phyloP scores from a whole-genome alignment of 1,140 invertebrate species.

The Battus philenor region DNA sequence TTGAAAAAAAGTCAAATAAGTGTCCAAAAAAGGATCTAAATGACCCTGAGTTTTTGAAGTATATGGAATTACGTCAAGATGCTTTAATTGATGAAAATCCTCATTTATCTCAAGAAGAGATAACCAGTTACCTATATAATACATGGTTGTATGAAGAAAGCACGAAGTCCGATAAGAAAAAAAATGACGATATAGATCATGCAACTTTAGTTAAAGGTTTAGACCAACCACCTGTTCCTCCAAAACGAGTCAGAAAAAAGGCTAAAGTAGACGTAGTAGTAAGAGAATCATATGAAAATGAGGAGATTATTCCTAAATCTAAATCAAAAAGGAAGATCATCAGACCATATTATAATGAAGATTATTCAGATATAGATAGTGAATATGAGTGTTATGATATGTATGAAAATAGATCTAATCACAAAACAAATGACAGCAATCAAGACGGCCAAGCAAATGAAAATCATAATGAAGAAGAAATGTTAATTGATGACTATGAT shows the following conservation, averaged over 20 bases:
- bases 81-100: conserved; percentile 72
- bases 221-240: conserved; percentile 28
- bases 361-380: conserved; percentile 52
- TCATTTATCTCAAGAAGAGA: conserved; percentile 67
- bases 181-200: conserved; percentile 45
- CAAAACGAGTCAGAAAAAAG: conserved; percentile 44
- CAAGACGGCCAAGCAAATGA: conserved; percentile 20
- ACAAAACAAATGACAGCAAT: not conserved
- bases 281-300: conserved; percentile 21
- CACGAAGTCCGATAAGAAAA: conserved; percentile 47
- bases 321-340: conserved; percentile 54
- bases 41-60: conserved; percentile 72
- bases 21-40: conserved; percentile 23
- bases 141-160: conserved; percentile 74
- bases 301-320: conserved; percentile 33
- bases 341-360: conserved; percentile 55
- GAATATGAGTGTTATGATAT: conserved; percentile 48
- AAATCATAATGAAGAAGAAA: conserved; percentile 20
- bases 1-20: conserved; percentile 19
- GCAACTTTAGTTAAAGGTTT: conserved; percentile 51
- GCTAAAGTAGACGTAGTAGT: conserved; percentile 39
- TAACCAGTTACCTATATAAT: conserved; percentile 72
- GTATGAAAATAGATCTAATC: conserved; percentile 31
- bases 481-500: conserved; percentile 29
- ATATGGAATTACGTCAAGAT: conserved; percentile 74